phyloP scores from a whole-genome alignment of 1,140 invertebrate genomes.

The Calephelis nemesis region DNA sequence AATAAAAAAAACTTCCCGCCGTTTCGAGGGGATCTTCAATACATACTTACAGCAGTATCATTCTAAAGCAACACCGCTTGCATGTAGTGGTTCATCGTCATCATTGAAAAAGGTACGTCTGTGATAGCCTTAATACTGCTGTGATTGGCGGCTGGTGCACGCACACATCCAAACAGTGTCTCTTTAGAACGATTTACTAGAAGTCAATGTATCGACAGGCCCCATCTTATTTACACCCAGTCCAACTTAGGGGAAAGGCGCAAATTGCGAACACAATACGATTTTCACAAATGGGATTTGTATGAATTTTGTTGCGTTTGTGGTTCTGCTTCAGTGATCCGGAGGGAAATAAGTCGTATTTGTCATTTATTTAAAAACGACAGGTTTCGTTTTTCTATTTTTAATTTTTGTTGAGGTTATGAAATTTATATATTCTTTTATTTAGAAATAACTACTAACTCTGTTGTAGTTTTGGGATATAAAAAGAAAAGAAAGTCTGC shows the following conservation, averaged over 20 bases:
- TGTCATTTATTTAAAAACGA: slow-evolving; percentile 11
- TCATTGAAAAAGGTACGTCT: too few species aligned
- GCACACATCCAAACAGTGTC: too few species aligned
- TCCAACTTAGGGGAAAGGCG: slow-evolving; percentile 28
- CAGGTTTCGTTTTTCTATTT: neutral
- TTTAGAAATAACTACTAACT: too few species aligned
- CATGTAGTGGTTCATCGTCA: too few species aligned
- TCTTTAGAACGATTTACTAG: slow-evolving; percentile 24
- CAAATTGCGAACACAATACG: slow-evolving; percentile 41
- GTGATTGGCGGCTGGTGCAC: too few species aligned
- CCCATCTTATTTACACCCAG: slow-evolving; percentile 35
- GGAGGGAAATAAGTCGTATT: slow-evolving; percentile 19
- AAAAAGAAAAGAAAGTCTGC: too few species aligned
- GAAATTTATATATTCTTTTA: too few species aligned
- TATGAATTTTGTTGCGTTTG: slow-evolving; percentile 39
- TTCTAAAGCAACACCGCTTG: too few species aligned
- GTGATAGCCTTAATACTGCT: too few species aligned
- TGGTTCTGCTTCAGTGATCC: slow-evolving; percentile 24
- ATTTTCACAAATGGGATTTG: slow-evolving; percentile 41
- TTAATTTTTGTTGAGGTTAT: too few species aligned
- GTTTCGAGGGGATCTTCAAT: slow-evolving; percentile 26
- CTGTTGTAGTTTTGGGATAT: too few species aligned
- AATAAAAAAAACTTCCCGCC: slow-evolving; percentile 28
- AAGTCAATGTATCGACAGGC: slow-evolving; percentile 44
- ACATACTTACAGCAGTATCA: slow-evolving; percentile 25